Evolutionary conservation across 2,797 vertebrate species (phyloP).

Genomic region (Micromesistius poutassou): DNA sequence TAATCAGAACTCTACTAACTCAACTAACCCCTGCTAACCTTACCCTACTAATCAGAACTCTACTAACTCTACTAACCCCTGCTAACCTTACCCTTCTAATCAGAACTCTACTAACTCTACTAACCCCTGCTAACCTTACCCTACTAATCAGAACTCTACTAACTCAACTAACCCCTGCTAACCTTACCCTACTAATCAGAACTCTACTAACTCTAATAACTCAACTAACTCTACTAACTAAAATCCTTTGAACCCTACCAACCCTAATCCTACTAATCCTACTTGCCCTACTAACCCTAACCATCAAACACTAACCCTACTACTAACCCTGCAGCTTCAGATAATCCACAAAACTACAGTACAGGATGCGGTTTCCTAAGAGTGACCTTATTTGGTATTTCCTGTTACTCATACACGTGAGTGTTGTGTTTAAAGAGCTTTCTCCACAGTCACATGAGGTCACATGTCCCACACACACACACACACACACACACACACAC

Average conservation of each 20-base stretch:
- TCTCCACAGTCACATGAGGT: constrained; percentile 14
- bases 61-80: background rate
- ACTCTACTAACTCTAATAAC: no score
- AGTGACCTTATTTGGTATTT: constrained; percentile 47
- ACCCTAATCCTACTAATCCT: no score
- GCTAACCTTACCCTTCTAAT: background rate
- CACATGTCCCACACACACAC: constrained; percentile 8
- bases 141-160: no score
- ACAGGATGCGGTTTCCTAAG: constrained; percentile 23
- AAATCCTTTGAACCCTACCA: no score
- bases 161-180: background rate
- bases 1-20: background rate
- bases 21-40: background rate
- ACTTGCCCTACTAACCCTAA: no score
- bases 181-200: background rate
- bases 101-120: background rate
- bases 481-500: constrained; percentile 7
- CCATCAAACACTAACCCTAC: no score
- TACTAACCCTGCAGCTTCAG: constrained; percentile 7
- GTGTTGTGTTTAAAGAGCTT: constrained; percentile 39
- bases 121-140: no score
- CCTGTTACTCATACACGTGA: constrained; percentile 47
- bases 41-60: no score
- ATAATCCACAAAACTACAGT: constrained; percentile 5
- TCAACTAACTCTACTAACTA: no score